phyloP scores from a whole-genome alignment of 2,797 vertebrate species.

The Chelonia mydas region DNA sequence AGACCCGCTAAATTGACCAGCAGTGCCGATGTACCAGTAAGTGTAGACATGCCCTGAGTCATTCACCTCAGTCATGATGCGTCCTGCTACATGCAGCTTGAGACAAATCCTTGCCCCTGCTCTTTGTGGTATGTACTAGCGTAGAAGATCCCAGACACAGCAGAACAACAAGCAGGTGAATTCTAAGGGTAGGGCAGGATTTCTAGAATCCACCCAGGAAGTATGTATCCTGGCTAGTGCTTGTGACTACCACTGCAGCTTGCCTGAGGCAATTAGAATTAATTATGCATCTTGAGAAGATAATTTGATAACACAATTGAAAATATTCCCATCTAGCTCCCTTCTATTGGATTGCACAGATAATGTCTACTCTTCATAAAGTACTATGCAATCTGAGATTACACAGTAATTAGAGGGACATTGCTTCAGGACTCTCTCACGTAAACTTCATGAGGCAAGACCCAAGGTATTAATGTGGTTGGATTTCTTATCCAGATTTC shows the following conservation, averaged over 20 bases:
- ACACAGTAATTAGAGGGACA: background rate
- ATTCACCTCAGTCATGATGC: rapidly evolving
- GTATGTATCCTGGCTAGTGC: background rate
- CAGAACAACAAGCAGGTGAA: background rate
- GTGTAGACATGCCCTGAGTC: too few species aligned
- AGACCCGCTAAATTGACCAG: too few species aligned
- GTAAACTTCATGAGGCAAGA: conserved; percentile 22
- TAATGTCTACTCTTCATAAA: background rate
- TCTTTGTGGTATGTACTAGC: background rate
- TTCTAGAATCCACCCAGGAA: rapidly evolving
- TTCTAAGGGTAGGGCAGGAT: background rate
- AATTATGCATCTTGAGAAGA: conserved; percentile 5
- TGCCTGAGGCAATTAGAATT: background rate
- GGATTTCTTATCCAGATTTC: conserved; percentile 33
- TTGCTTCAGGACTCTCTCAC: background rate
- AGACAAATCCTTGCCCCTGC: background rate
- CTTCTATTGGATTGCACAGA: background rate
- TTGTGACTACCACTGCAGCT: background rate
- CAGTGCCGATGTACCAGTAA: too few species aligned
- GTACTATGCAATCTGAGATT: background rate
- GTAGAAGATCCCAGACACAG: background rate
- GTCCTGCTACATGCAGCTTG: background rate
- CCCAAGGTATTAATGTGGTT: background rate
- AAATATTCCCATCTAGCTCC: conserved; percentile 18
- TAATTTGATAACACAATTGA: conserved; percentile 36